Percentiles rank a stretch among this genome's conserved stretches.
Conservation (phyloP, 2,797 vertebrate species). For the Merluccius polli region DNA sequence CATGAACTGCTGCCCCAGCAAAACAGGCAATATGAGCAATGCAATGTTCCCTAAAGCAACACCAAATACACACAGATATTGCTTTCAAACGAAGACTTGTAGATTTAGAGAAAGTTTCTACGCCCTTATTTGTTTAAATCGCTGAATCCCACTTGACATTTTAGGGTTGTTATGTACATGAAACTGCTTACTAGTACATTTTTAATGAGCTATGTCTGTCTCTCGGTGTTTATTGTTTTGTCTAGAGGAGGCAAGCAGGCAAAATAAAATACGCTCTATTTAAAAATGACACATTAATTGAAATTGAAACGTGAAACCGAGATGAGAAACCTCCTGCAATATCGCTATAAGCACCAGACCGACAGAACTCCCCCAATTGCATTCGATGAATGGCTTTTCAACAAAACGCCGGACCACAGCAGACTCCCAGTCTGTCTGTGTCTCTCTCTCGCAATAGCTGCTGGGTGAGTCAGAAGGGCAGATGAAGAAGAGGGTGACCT, state of each 20-base stretch:
- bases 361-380: neutral
- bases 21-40: neutral
- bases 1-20: neutral
- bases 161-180: neutral
- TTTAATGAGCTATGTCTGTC: neutral
- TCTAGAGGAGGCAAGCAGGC: neutral
- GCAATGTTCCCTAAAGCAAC: neutral
- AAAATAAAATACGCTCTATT: too few species aligned
- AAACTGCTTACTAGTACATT: neutral
- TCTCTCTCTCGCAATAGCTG: slow-evolving; percentile 4
- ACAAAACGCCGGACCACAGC: slow-evolving; percentile 18
- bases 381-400: neutral
- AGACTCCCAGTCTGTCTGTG: slow-evolving; percentile 15
- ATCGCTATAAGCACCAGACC: neutral
- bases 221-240: neutral
- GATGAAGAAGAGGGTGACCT: slow-evolving; percentile 45
- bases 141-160: too few species aligned
- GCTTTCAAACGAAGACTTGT: neutral
- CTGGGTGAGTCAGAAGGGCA: slow-evolving; percentile 20
- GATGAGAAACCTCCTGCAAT: neutral
- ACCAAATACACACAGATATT: neutral
- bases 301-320: neutral
- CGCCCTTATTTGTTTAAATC: neutral
- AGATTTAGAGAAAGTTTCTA: too few species aligned
- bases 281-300: too few species aligned